These are phyloP conservation scores for Drosophila meridiana DNA, from an alignment of 2,888 invertebrate genomes.

Conservation along the genomic window DNA sequence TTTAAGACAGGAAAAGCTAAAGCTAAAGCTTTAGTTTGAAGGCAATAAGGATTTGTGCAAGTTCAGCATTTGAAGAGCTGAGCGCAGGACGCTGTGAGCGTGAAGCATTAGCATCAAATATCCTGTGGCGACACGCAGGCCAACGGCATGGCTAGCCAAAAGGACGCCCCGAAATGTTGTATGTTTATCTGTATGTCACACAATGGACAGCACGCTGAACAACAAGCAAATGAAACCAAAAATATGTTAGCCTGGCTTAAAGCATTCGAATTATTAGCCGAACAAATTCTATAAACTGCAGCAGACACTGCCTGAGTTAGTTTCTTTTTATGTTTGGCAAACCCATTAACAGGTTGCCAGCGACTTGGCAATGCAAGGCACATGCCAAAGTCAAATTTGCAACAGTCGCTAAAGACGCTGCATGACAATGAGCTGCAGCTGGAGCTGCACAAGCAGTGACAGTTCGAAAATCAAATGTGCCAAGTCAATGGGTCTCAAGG, in stretches of 20 bases:
- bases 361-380: constrained; percentile 56
- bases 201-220: constrained; percentile 16
- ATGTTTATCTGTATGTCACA: background rate
- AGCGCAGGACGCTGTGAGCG: constrained; percentile 25
- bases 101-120: constrained; percentile 44
- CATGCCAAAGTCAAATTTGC: constrained; percentile 63
- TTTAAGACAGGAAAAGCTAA: constrained; percentile 19
- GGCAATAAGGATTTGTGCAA: constrained; percentile 70
- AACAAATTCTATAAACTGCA: constrained; percentile 19
- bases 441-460: constrained; percentile 7
- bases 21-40: constrained; percentile 50
- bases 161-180: constrained; percentile 29
- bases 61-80: constrained; percentile 58
- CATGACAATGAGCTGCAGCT: constrained; percentile 64
- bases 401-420: constrained; percentile 50
- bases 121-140: constrained; percentile 56
- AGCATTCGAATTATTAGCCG: constrained; percentile 10
- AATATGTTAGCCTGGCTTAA: constrained; percentile 14
- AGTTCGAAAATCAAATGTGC: constrained; percentile 59
- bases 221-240: constrained; percentile 8
- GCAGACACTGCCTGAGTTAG: background rate
- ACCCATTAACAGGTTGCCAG: constrained; percentile 35
- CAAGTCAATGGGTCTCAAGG: constrained; percentile 52
- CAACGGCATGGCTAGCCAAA: constrained; percentile 43
- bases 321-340: constrained; percentile 1